A percentile compares a stretch with the other conserved stretches of the same genome.
phyloP scores from a whole-genome alignment of 2,797 vertebrate genomes.

The Sphenopsis melanotis region DNA sequence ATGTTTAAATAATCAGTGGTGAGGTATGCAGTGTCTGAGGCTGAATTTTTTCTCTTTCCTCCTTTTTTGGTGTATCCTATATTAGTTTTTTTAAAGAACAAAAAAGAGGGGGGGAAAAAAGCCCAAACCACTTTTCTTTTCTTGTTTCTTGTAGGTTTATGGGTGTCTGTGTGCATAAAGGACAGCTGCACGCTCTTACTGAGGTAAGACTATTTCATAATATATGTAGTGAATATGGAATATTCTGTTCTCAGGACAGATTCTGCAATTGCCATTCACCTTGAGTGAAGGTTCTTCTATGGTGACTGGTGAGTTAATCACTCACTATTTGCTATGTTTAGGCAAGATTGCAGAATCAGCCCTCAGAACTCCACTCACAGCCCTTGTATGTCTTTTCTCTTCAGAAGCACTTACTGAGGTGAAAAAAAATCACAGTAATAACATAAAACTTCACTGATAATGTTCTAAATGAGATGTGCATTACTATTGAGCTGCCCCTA shows the following conservation, averaged over 20 bases:
- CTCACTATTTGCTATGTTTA: neutral
- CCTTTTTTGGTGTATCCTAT: neutral
- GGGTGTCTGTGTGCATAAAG: conserved; percentile 97
- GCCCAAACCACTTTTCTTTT: conserved; percentile 56
- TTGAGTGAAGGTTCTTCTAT: neutral
- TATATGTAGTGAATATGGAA: neutral
- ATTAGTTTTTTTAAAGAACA: neutral
- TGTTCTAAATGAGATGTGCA: neutral
- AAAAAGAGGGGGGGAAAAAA: neutral
- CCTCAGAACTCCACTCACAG: neutral
- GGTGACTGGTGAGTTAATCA: neutral
- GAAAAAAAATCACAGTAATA: neutral
- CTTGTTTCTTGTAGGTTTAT: conserved; percentile 87
- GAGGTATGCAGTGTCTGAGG: neutral
- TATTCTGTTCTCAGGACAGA: neutral
- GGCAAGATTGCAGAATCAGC: neutral
- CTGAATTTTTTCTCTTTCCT: neutral
- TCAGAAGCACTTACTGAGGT: neutral
- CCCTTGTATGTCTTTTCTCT: neutral
- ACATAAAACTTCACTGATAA: neutral
- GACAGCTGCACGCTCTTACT: conserved; percentile 95
- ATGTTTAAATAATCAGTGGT: neutral
- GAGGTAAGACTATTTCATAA: conserved; percentile 85
- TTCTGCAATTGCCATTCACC: neutral
- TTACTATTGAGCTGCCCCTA: neutral